phyloP scores from a whole-genome alignment of 2,113 vertebrate genomes.

The Falcunculus frontatus region DNA sequence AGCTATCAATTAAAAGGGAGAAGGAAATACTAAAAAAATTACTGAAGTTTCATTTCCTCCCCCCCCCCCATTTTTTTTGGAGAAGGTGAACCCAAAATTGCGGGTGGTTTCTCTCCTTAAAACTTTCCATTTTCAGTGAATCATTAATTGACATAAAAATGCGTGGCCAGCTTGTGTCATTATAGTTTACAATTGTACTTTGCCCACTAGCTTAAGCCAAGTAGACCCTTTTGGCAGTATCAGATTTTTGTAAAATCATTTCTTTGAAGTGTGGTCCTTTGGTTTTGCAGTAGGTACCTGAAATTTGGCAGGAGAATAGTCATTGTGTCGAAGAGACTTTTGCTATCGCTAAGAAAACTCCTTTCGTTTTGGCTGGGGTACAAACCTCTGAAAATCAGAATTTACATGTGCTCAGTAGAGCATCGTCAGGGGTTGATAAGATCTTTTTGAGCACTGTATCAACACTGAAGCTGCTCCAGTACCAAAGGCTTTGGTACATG shows the following conservation, averaged over 20 bases:
- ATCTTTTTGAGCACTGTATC: background rate
- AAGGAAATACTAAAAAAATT: background rate
- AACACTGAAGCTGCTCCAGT: background rate
- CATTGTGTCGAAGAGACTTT: background rate
- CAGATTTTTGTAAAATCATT: background rate
- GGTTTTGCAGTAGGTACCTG: background rate
- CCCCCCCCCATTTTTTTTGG: rapidly evolving
- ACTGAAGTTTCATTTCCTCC: background rate
- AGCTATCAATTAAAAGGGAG: background rate
- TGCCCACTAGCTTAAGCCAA: background rate
- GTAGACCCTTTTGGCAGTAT: background rate
- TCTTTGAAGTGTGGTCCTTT: background rate
- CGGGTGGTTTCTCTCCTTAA: background rate
- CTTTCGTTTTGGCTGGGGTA: background rate
- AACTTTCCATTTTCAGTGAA: background rate
- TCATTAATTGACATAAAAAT: background rate
- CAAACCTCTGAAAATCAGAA: background rate
- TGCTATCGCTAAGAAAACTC: background rate
- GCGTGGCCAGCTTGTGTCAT: background rate
- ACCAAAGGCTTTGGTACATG: background rate
- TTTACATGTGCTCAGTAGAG: background rate
- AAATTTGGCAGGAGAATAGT: background rate
- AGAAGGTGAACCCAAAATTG: background rate
- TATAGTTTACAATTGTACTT: background rate
- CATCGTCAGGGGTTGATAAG: background rate